Base-by-base conservation (phyloP, 2,888 invertebrate genomes). In the Andrena flavipes region DNA sequence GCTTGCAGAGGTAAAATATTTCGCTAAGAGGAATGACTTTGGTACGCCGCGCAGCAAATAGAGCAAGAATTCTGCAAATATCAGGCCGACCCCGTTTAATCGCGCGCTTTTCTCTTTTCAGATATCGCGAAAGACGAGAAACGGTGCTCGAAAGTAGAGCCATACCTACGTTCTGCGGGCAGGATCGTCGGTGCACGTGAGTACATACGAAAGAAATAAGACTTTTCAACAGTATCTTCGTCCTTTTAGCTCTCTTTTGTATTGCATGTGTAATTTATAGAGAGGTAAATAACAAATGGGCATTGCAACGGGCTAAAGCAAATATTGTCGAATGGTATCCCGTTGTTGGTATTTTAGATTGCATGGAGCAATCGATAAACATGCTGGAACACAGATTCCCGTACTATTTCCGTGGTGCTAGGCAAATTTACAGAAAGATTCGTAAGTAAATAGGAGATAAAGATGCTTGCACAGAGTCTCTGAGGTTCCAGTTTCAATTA, bases 151-250 rank as follows among this genome's bases (percentile, higher is more conserved):
- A 94, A 85, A 91, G 92, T 16, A 94, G 95, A 89, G 95, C 95
- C 8, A 95, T 96, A 84, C 95, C 96, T 0, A 95, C 96, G 91
- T 96, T 96, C 91, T 96, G 96, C 88, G 96, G 96, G 26, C 96
- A 96, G 80, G 94, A 96, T 88, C 90, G 93, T 29, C 93, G 95
- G 80, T 96, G 96, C 92, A 94, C 94, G 96, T 96, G 93, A 95
- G 95, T 94, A 89, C 67, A 42, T 42, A 1, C 59, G 23, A 10
- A 30, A 29, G n/a, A 8, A 33, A 63, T 35, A 5, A 30, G 10
- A 51, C 23, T 23, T 54, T 5, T 8, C n/a, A n/a, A 0, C n/a
- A n/a, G 1, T 33, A 10, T 60, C 42, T 26, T 56, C 10, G 16
- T 42, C 6, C 3, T 20, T n/a, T 16, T 49, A 6, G 42, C 60